These are phyloP conservation scores for Cryptus viduatorius DNA, from an alignment of 2,888 invertebrate genomes.

Conservation along the genomic window DNA sequence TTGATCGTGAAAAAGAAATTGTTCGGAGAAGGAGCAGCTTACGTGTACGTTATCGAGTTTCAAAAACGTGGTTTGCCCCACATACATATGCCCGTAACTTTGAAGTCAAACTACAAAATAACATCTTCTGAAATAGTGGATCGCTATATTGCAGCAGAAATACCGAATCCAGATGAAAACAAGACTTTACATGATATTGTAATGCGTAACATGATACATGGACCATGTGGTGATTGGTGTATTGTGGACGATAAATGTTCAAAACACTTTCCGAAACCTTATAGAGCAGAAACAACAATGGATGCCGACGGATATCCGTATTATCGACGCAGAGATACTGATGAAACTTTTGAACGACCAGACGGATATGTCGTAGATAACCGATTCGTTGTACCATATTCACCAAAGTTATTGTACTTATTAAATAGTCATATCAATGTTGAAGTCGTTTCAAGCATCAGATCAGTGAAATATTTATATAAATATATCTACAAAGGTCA, in stretches of 20 bases:
- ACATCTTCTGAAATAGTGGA: slow-evolving; percentile 61
- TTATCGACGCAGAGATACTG: slow-evolving; percentile 51
- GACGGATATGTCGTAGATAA: background rate
- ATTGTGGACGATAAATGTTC: slow-evolving; percentile 42
- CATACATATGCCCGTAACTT: slow-evolving; percentile 46
- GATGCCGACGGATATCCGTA: slow-evolving; percentile 44
- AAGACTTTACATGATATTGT: background rate
- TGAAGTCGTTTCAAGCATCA: slow-evolving; percentile 68
- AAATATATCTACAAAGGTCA: background rate
- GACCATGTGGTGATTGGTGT: slow-evolving; percentile 1
- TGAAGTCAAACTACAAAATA: slow-evolving; percentile 54
- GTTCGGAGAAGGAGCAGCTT: background rate
- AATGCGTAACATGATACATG: slow-evolving; percentile 3
- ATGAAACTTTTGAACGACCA: slow-evolving; percentile 3
- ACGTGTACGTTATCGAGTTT: background rate
- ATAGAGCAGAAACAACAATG: slow-evolving; percentile 6
- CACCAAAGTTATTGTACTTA: slow-evolving; percentile 69
- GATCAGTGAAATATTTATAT: slow-evolving; percentile 28
- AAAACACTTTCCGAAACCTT: slow-evolving; percentile 36
- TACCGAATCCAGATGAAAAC: slow-evolving; percentile 71
- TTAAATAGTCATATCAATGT: slow-evolving; percentile 65
- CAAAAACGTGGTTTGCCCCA: slow-evolving; percentile 14
- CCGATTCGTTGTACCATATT: slow-evolving; percentile 8
- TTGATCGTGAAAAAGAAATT: slow-evolving; percentile 32
- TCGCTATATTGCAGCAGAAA: slow-evolving; percentile 74